Percentiles rank a stretch among this genome's conserved stretches.
Conservation (phyloP, 2,888 invertebrate species). For the Tenthredo livida region DNA sequence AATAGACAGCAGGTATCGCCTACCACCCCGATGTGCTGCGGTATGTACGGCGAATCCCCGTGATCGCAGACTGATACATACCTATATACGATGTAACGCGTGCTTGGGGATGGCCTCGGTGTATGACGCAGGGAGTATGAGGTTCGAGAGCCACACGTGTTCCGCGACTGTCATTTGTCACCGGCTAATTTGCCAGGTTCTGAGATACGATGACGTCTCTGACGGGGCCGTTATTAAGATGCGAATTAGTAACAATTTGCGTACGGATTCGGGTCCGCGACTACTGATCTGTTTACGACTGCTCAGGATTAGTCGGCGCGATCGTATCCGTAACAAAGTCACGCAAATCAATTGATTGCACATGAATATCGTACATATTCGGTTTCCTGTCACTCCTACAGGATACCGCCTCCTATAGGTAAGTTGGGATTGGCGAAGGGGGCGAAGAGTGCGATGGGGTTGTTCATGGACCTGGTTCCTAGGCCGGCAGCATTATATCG, state of each 20-base stretch:
- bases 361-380: constrained; percentile 13
- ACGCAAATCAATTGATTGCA: constrained; percentile 72
- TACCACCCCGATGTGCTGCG: constrained; percentile 59
- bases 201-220: constrained; percentile 78
- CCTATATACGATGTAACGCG: constrained; percentile 8
- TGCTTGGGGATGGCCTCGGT: constrained; percentile 13
- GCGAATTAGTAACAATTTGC: constrained; percentile 79
- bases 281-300: constrained; percentile 77
- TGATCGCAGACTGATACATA: constrained; percentile 40
- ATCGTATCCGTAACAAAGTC: constrained; percentile 47
- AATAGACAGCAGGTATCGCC: constrained; percentile 72
- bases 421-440: neutral
- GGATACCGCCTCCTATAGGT: neutral
- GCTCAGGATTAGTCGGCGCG: constrained; percentile 73
- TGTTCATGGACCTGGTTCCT: constrained; percentile 42
- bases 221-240: constrained; percentile 78
- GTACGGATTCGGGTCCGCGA: constrained; percentile 75
- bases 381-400: neutral
- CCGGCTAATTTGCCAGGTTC: constrained; percentile 78
- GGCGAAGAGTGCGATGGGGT: neutral
- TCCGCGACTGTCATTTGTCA: constrained; percentile 75
- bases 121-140: constrained; percentile 38
- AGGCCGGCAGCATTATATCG: constrained; percentile 73
- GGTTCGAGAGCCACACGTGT: constrained; percentile 63
- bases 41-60: constrained; percentile 60